Evolutionary conservation across 2,888 invertebrate genomes (phyloP).

Genomic region (Camponotus fellah): DNA sequence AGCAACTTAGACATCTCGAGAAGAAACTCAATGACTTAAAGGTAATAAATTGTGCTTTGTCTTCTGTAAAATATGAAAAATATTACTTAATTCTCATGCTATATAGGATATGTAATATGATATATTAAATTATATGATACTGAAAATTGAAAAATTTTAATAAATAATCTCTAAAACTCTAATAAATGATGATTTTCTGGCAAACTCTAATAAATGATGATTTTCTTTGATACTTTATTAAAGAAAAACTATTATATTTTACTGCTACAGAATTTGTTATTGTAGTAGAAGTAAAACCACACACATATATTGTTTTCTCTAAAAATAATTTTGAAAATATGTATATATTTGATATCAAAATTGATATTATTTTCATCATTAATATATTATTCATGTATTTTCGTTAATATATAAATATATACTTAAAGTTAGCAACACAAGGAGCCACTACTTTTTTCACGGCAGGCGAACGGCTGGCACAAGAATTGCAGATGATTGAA

Average conservation of each 20-base stretch:
- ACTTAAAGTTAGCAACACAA: conserved; percentile 86
- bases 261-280: neutral
- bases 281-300: neutral
- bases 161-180: neutral
- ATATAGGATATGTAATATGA: neutral
- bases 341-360: neutral
- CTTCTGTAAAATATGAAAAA: neutral
- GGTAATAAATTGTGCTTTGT: conserved; percentile 74
- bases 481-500: conserved; percentile 89
- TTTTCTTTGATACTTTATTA: neutral
- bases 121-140: neutral
- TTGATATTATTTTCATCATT: neutral
- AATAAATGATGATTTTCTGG: neutral
- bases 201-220: neutral
- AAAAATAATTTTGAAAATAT: neutral
- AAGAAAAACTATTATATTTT: neutral
- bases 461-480: conserved; percentile 88
- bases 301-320: neutral
- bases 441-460: conserved; percentile 86
- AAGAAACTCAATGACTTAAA: conserved; percentile 89
- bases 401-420: neutral
- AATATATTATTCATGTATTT: neutral
- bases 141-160: neutral
- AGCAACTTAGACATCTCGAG: conserved; percentile 88
- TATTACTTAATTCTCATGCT: neutral